Percentiles rank a stretch among this genome's conserved stretches.
Evolutionary conservation across 2,888 invertebrate species (phyloP).

Genomic region (Schizotus pectinicornis): DNA sequence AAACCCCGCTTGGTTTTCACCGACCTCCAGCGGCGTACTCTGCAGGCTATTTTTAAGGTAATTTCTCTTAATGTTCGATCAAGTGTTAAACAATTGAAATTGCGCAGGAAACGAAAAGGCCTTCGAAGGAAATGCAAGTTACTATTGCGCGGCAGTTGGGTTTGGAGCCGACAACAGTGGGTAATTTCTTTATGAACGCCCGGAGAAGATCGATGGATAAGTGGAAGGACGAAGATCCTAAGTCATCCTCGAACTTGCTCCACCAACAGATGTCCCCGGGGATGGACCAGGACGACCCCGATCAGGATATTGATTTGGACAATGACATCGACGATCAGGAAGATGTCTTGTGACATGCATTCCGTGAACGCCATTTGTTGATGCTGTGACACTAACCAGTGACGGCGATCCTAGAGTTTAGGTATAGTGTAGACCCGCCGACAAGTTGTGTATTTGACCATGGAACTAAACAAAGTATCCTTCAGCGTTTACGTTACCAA

Average conservation of each 20-base stretch:
- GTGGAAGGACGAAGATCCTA: constrained; percentile 94
- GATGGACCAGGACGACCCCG: constrained; percentile 57
- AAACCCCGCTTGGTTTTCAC: constrained; percentile 99
- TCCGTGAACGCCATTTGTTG: constrained; percentile 59
- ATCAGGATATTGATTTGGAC: constrained; percentile 61
- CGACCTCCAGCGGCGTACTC: constrained; percentile 99
- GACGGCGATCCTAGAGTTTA: constrained; percentile 48
- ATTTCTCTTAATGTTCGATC: constrained; percentile 22
- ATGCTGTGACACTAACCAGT: constrained; percentile 57
- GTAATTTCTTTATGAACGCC: constrained; percentile 99
- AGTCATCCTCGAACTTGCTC: constrained; percentile 57
- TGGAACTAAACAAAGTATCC: constrained; percentile 6
- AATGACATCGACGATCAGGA: constrained; percentile 64
- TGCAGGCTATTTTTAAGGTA: constrained; percentile 99
- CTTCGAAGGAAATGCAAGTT: constrained; percentile 99
- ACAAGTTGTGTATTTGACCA: constrained; percentile 34
- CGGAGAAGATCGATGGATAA: constrained; percentile 96
- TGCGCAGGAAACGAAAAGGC: constrained; percentile 93
- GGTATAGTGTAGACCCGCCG: constrained; percentile 49
- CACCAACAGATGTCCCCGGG: constrained; percentile 59
- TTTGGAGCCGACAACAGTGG: constrained; percentile 96
- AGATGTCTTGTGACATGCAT: constrained; percentile 64
- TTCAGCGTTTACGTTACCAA: constrained; percentile 15
- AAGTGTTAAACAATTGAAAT: not conserved
- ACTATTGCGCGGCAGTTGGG: constrained; percentile 97